A percentile compares a stretch with the other conserved stretches of the same genome.
phyloP scores from a whole-genome alignment of 2,797 vertebrate species.

The Tarsius wallacei region DNA sequence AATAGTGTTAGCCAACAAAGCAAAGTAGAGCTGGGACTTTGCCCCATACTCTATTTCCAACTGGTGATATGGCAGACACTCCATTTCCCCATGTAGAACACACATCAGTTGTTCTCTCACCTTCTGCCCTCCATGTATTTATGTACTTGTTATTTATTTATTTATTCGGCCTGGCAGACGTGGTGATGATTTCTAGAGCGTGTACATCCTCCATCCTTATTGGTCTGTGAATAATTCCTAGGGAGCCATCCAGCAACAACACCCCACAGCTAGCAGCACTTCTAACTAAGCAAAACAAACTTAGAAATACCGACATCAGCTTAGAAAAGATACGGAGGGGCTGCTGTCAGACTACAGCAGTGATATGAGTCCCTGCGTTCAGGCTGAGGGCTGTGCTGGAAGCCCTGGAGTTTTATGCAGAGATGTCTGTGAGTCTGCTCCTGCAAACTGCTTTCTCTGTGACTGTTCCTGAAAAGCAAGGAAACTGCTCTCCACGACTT shows the following conservation, averaged over 20 bases:
- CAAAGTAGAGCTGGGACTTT: conserved; percentile 89
- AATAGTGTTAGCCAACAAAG: conserved; percentile 65
- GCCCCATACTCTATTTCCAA: conserved; percentile 92
- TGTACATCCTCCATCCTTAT: conserved; percentile 90
- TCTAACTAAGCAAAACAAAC: conserved; percentile 90
- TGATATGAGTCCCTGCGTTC: neutral
- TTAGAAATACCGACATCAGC: conserved; percentile 88
- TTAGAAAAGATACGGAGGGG: conserved; percentile 84
- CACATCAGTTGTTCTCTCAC: conserved; percentile 84
- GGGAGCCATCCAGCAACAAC: conserved; percentile 92
- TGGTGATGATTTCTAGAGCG: conserved; percentile 93
- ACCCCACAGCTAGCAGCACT: conserved; percentile 88
- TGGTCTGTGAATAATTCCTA: conserved; percentile 89
- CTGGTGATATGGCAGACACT: conserved; percentile 92
- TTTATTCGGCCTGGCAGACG: conserved; percentile 91
- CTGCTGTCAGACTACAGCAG: conserved; percentile 66
- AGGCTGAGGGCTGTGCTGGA: neutral
- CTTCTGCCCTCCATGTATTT: conserved; percentile 47
- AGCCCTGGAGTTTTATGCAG: neutral
- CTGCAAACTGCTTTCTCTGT: fast-evolving
- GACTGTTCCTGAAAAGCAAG: neutral
- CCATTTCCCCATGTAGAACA: conserved; percentile 89
- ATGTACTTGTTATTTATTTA: conserved; percentile 74
- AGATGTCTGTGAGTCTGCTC: neutral
- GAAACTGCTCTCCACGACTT: fast-evolving